A percentile compares a stretch with the other conserved stretches of the same genome.
Conservation (phyloP, 2,797 vertebrate species). For the Euthynnus affinis region DNA sequence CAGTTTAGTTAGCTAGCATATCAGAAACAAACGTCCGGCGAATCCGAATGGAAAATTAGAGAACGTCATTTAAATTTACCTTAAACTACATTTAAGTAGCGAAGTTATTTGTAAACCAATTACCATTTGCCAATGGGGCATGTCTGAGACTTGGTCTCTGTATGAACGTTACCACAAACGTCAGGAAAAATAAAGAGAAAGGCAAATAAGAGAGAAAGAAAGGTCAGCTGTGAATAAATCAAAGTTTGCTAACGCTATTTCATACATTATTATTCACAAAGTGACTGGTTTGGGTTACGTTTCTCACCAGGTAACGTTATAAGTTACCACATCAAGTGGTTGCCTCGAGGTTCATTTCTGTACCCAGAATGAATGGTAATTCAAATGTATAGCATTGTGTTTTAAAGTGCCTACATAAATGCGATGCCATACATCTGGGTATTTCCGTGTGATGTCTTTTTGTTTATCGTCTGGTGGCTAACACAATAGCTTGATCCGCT, state of each 20-base stretch:
- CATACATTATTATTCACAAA: background rate
- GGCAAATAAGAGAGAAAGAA: background rate
- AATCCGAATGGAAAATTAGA: background rate
- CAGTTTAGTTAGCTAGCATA: slow-evolving; percentile 40
- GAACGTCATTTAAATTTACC: background rate
- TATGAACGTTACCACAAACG: no score
- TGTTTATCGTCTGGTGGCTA: slow-evolving; percentile 39
- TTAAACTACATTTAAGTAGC: background rate
- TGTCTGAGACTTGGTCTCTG: background rate
- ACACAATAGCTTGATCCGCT: slow-evolving; percentile 73
- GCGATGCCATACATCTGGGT: background rate
- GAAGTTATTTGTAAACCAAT: background rate
- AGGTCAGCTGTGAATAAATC: background rate
- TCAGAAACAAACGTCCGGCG: background rate
- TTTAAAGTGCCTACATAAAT: background rate
- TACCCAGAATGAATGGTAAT: background rate
- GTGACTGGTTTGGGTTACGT: background rate
- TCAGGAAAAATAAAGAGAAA: background rate
- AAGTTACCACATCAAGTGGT: no score
- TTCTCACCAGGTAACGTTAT: background rate
- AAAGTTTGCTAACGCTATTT: slow-evolving; percentile 19
- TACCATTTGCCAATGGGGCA: fast-evolving
- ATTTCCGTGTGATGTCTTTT: slow-evolving; percentile 14
- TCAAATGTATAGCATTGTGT: fast-evolving
- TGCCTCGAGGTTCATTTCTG: background rate